Percentiles rank a stretch among this genome's conserved stretches.
Evolutionary conservation across 2,113 vertebrate genomes (phyloP).

Genomic region (Egretta garzetta): DNA sequence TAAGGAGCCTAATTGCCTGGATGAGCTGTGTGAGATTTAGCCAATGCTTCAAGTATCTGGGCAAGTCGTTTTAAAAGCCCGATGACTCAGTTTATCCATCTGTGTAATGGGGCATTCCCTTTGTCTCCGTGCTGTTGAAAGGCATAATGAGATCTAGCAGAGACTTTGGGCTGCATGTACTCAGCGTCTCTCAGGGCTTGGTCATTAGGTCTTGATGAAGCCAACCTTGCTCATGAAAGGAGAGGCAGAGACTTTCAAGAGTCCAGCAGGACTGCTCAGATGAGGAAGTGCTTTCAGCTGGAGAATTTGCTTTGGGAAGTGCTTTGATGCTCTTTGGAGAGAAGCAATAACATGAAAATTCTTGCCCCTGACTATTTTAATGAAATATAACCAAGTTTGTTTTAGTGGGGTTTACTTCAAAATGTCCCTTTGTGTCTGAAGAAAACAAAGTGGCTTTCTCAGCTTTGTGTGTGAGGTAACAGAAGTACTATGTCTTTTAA

Average conservation of each 20-base stretch:
- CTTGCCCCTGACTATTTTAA: slow-evolving; percentile 9
- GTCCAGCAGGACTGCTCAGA: slow-evolving; percentile 3
- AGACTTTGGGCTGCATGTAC: neutral
- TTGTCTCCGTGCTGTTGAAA: slow-evolving; percentile 41
- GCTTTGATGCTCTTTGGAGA: slow-evolving; percentile 24
- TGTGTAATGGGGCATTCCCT: slow-evolving; percentile 61
- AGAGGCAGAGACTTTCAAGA: slow-evolving; percentile 8
- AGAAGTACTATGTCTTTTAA: neutral
- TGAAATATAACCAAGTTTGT: slow-evolving; percentile 1
- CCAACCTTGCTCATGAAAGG: slow-evolving; percentile 45
- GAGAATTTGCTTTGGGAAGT: neutral
- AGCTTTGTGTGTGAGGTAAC: neutral
- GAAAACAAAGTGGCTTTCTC: neutral
- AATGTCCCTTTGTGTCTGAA: slow-evolving; percentile 8
- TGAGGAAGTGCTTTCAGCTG: slow-evolving; percentile 43
- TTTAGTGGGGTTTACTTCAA: slow-evolving; percentile 17
- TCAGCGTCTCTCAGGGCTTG: slow-evolving; percentile 37
- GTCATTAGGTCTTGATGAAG: slow-evolving; percentile 36
- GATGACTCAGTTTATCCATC: slow-evolving; percentile 51
- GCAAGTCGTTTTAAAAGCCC: slow-evolving; percentile 22
- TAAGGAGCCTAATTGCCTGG: slow-evolving; percentile 16
- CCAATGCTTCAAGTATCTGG: slow-evolving; percentile 33
- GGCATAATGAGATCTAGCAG: slow-evolving; percentile 23
- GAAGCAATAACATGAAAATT: neutral
- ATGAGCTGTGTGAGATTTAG: neutral